Percentiles rank a stretch among this genome's conserved stretches.
Evolutionary conservation across 2,113 vertebrate genomes (phyloP).

Genomic region (Otus sunia): DNA sequence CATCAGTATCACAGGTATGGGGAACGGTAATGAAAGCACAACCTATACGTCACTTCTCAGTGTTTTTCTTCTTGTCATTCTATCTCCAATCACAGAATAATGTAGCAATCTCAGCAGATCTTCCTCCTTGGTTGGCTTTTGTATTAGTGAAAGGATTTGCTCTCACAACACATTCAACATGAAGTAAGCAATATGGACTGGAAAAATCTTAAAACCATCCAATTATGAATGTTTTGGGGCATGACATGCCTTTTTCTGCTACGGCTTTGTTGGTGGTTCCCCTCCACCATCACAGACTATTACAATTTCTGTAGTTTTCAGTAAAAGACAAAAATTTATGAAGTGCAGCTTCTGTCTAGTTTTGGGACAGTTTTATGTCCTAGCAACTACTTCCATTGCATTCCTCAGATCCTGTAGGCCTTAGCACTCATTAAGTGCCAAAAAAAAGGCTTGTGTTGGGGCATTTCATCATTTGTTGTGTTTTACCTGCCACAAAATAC

Average conservation of each 20-base stretch:
- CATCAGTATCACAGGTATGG: background rate
- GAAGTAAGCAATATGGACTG: background rate
- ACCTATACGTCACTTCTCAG: background rate
- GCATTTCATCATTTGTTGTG: background rate
- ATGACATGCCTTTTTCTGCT: background rate
- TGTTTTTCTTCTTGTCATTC: background rate
- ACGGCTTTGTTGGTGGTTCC: background rate
- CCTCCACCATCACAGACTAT: background rate
- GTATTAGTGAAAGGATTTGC: background rate
- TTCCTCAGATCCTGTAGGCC: background rate
- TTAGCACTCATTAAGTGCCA: background rate
- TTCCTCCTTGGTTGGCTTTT: background rate
- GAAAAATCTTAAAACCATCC: background rate
- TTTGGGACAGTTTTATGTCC: background rate
- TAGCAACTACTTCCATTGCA: background rate
- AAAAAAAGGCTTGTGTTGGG: background rate
- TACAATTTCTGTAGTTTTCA: background rate
- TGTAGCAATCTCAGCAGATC: background rate
- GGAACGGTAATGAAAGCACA: background rate
- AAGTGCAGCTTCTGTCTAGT: background rate
- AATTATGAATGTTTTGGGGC: background rate
- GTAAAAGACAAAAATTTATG: background rate
- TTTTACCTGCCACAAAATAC: background rate
- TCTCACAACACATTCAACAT: background rate
- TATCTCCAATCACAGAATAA: background rate